phyloP scores from a whole-genome alignment of 2,888 invertebrate species.

The Pristionchus fissidentatus region DNA sequence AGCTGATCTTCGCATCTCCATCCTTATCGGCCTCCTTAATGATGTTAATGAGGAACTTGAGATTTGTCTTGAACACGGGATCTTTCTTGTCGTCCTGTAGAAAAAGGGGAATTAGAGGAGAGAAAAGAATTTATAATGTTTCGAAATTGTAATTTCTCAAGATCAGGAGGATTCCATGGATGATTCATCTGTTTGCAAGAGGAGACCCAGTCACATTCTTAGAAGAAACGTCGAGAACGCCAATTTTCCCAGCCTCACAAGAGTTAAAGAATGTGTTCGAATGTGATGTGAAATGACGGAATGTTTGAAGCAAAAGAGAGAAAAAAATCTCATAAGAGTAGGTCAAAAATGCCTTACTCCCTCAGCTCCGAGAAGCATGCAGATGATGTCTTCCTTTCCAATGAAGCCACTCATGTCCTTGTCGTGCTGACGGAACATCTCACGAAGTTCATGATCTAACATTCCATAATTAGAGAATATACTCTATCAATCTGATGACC shows the following conservation, averaged over 20 bases:
- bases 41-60: slow-evolving; percentile 69
- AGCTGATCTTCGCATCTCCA: slow-evolving; percentile 70
- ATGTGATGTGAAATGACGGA: too few relatives aligned
- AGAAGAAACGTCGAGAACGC: too few relatives aligned
- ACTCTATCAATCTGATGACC: too few relatives aligned
- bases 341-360: slow-evolving; percentile 58
- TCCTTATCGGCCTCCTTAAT: slow-evolving; percentile 72
- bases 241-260: too few relatives aligned
- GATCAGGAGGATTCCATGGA: too few relatives aligned
- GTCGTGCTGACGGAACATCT: slow-evolving; percentile 68
- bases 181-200: too few relatives aligned
- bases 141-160: too few relatives aligned
- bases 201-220: too few relatives aligned
- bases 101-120: not conserved
- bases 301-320: too few relatives aligned
- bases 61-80: slow-evolving; percentile 71
- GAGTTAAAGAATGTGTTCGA: too few relatives aligned
- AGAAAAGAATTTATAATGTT: not conserved
- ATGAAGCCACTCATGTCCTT: slow-evolving; percentile 71
- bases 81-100: slow-evolving; percentile 67
- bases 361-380: slow-evolving; percentile 71
- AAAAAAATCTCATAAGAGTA: slow-evolving; percentile 1
- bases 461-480: slow-evolving; percentile 12
- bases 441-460: slow-evolving; percentile 65
- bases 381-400: slow-evolving; percentile 69